These are phyloP conservation scores for Campylomormyrus numenius DNA, from an alignment of 2,113 vertebrate species.

Conservation along the genomic window DNA sequence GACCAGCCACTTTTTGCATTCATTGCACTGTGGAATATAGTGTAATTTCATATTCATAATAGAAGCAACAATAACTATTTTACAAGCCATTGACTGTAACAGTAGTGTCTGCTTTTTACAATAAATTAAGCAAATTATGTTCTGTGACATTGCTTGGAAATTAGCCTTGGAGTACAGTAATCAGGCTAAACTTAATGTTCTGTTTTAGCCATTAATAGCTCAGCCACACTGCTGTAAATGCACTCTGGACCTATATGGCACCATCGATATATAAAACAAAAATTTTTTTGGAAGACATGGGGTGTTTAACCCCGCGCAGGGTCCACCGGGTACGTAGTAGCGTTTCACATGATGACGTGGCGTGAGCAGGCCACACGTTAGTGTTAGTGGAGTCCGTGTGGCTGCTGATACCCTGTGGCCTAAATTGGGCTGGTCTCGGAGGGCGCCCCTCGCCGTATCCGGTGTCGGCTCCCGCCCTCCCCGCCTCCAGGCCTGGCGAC, in stretches of 20 bases:
- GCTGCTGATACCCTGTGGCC: not conserved
- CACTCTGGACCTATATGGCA: not conserved
- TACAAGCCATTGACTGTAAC: not conserved
- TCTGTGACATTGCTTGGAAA: not conserved
- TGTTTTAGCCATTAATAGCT: not conserved
- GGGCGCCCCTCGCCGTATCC: not conserved
- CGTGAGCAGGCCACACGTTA: not conserved
- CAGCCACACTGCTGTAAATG: not conserved
- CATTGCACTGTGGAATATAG: not conserved
- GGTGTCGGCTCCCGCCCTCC: not conserved
- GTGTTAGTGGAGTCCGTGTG: not conserved
- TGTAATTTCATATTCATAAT: not conserved
- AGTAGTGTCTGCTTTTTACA: not conserved
- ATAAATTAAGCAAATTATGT: constrained; percentile 1
- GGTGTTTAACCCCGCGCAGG: not conserved
- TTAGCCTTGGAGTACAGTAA: not conserved
- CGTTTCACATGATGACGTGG: not conserved
- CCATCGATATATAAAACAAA: not conserved
- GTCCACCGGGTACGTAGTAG: not conserved
- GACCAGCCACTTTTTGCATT: not conserved
- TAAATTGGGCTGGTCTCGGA: not conserved
- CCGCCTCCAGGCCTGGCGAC: constrained; percentile 1
- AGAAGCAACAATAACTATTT: constrained; percentile 2
- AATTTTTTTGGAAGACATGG: not conserved
- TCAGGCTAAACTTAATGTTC: not conserved